These are phyloP conservation scores for Vidua macroura DNA, from an alignment of 2,113 vertebrate genomes.

Conservation along the genomic window DNA sequence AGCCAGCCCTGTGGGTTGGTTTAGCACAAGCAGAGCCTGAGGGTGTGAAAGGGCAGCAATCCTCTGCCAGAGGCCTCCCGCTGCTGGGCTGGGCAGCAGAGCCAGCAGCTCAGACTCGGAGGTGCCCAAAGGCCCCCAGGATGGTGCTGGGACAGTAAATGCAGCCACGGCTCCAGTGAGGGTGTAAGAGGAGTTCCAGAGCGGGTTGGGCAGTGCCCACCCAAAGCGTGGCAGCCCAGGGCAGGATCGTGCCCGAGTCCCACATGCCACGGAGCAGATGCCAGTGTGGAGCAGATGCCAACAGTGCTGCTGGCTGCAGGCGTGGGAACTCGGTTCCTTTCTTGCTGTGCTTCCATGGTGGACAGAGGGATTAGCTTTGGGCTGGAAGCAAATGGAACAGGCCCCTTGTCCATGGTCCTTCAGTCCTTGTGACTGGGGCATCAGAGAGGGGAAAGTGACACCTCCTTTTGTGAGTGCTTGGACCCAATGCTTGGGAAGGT, in stretches of 20 bases:
- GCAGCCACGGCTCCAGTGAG: neutral
- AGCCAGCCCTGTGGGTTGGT: neutral
- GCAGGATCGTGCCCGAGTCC: neutral
- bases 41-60: neutral
- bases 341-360: neutral
- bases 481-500: neutral
- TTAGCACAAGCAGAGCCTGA: neutral
- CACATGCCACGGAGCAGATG: neutral
- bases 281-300: neutral
- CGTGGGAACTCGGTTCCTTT: neutral
- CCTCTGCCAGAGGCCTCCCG: neutral
- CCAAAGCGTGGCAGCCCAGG: neutral
- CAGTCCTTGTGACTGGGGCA: neutral
- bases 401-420: neutral
- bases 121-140: rapidly evolving
- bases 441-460: neutral
- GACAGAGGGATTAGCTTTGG: neutral
- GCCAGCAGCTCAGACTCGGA: neutral
- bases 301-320: neutral
- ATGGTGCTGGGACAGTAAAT: neutral
- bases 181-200: neutral
- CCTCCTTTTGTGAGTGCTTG: neutral
- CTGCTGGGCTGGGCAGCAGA: neutral
- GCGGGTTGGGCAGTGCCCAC: neutral
- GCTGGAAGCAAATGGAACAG: neutral